These are phyloP conservation scores for Otolemur garnettii DNA, from an alignment of 2,113 vertebrate species.

Conservation along the genomic window DNA sequence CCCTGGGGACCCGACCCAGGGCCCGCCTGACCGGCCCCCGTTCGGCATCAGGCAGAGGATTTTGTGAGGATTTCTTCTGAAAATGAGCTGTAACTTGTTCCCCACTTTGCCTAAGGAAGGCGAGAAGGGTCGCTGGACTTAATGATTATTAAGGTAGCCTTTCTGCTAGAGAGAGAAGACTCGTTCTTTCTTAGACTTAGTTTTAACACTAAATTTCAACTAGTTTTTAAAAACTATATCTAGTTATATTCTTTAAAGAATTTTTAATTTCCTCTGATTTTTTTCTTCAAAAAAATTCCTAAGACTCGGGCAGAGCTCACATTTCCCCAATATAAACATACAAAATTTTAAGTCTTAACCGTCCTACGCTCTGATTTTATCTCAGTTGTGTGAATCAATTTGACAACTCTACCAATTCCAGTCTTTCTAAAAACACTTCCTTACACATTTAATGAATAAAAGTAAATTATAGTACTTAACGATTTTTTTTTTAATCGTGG, in stretches of 20 bases:
- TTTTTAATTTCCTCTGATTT: constrained; percentile 38
- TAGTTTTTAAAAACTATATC: neutral
- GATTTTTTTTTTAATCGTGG: neutral
- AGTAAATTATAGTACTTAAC: neutral
- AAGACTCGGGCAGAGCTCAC: neutral
- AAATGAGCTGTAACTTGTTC: constrained; percentile 10
- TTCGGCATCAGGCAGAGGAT: neutral
- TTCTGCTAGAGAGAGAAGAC: neutral
- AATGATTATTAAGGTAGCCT: neutral
- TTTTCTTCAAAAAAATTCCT: constrained; percentile 22
- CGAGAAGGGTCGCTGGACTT: neutral
- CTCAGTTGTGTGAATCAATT: neutral
- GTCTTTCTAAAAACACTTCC: constrained; percentile 26
- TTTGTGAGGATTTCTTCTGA: neutral
- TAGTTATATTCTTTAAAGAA: neutral
- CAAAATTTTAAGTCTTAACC: neutral
- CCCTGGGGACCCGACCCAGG: neutral
- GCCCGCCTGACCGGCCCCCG: neutral
- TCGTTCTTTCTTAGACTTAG: neutral
- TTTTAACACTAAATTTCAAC: neutral
- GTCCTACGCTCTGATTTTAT: neutral
- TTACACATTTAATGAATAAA: neutral
- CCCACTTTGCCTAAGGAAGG: neutral
- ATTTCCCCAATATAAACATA: constrained; percentile 23
- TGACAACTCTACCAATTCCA: neutral